phyloP scores from a whole-genome alignment of 2,113 vertebrate species.

The Falco punctatus region DNA sequence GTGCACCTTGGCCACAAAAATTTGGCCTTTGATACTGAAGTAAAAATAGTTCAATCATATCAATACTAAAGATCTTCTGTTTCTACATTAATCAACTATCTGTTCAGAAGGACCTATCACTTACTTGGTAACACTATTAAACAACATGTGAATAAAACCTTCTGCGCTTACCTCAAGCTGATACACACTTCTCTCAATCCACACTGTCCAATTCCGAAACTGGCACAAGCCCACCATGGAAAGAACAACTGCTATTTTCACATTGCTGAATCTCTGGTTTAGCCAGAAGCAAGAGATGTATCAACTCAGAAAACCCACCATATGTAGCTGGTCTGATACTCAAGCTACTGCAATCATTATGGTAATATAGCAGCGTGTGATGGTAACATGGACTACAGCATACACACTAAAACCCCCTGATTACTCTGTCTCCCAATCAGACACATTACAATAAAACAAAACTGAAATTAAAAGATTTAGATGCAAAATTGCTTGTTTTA shows the following conservation, averaged over 20 bases:
- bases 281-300: neutral
- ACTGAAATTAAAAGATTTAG: neutral
- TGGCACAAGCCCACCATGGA: neutral
- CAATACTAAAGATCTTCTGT: neutral
- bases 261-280: neutral
- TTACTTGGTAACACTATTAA: neutral
- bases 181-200: too few species aligned
- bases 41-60: neutral
- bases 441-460: neutral
- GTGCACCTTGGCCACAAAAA: neutral
- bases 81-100: neutral
- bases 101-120: neutral
- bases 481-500: neutral
- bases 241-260: neutral
- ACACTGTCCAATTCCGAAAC: neutral
- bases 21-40: neutral
- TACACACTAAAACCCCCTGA: neutral
- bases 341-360: neutral
- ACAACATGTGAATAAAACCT: neutral
- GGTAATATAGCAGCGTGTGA: neutral
- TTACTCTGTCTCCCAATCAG: neutral
- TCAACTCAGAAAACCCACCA: neutral
- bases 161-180: neutral
- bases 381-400: neutral
- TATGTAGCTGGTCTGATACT: neutral